phyloP scores from a whole-genome alignment of 2,113 vertebrate species.

The Gadus chalcogrammus region DNA sequence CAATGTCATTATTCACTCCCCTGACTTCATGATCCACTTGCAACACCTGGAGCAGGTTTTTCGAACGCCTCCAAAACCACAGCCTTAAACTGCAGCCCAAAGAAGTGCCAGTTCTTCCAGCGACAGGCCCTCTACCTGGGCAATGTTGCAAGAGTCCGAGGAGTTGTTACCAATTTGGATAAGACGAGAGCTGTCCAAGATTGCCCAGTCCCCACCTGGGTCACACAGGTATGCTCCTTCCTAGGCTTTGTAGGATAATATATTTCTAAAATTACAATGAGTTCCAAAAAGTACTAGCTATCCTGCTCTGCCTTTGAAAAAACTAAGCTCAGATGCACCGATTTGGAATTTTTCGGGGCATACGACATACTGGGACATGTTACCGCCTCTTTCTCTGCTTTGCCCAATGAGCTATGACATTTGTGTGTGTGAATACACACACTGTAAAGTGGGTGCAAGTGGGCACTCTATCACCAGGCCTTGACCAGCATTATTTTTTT shows the following conservation, averaged over 20 bases:
- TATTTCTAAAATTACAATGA: no score
- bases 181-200: neutral
- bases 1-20: constrained; percentile 20
- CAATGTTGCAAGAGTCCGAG: neutral
- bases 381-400: no score
- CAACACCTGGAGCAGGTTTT: constrained; percentile 7
- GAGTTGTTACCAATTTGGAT: neutral
- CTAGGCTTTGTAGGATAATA: neutral
- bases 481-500: no score
- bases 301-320: no score
- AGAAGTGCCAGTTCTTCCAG: constrained; percentile 20
- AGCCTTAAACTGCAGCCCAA: constrained; percentile 19
- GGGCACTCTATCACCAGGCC: no score
- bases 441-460: no score
- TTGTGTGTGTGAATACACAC: no score
- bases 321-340: no score
- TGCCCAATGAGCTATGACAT: no score
- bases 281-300: no score
- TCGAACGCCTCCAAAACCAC: neutral
- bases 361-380: no score
- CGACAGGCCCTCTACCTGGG: constrained; percentile 7
- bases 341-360: no score
- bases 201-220: constrained; percentile 15
- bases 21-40: constrained; percentile 15
- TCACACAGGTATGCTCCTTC: constrained; percentile 6